phyloP scores from a whole-genome alignment of 2,888 invertebrate genomes.

The Conomelus anceps region DNA sequence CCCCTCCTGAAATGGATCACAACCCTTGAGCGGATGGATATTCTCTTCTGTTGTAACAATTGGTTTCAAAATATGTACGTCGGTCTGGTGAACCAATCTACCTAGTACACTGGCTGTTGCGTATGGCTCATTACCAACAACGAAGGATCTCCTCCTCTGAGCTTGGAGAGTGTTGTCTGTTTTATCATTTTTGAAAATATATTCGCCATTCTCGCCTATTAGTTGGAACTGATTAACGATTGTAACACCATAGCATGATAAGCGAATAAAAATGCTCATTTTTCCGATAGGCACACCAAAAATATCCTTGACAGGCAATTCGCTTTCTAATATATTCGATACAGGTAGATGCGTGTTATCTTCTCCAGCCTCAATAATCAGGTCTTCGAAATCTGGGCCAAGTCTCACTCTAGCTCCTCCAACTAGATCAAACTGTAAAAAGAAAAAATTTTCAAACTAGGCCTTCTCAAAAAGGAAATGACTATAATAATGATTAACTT shows the following conservation, averaged over 20 bases:
- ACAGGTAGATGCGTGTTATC: neutral
- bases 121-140: neutral
- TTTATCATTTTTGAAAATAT: neutral
- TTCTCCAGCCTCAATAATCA: neutral
- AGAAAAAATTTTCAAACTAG: too few relatives aligned
- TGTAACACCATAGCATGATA: neutral
- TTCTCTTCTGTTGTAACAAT: neutral
- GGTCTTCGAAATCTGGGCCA: neutral
- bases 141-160: neutral
- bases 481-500: too few relatives aligned
- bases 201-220: neutral
- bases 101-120: neutral
- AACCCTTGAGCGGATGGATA: neutral
- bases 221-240: conserved; percentile 1
- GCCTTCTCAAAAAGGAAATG: too few relatives aligned
- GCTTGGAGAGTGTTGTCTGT: neutral
- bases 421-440: neutral
- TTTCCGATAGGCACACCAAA: neutral
- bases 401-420: neutral
- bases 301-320: neutral
- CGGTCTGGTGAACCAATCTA: neutral
- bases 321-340: neutral
- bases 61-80: neutral
- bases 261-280: neutral
- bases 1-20: neutral